Evolutionary conservation across 2,113 vertebrate species (phyloP), one percentile per base, ranked within the genome.

Genomic region (Oreochromis spilurus): DNA sequence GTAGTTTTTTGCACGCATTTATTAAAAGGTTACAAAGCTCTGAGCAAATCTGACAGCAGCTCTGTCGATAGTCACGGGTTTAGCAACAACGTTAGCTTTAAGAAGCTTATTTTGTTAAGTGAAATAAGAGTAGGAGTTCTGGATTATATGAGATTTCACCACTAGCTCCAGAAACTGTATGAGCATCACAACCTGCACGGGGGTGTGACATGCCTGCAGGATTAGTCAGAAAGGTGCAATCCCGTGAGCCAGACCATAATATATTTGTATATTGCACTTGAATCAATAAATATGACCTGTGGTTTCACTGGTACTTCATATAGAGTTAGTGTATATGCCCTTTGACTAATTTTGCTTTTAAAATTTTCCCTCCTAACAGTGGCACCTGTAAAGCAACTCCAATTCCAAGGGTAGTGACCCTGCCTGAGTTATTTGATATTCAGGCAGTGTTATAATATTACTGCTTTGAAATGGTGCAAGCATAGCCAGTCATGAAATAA

Each of bases 151-250:
- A 86, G 52, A 26, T 34, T 88, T 84, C 9, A 60, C 84, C 77
- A 62, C 14, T 13, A 36, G 24, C 50, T 58, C 43, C 53, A 38
- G 65, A 83, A 54, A 81, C 14, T n/a, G 45, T 84, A 65, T 31
- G 79, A 84, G 89, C 86, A 84, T 75, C 62, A 78, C 38, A 16
- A 53, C 14, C n/a, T 57, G 17, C 14, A 50, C 9, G 36, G 50
- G 60, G 84, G 84, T 84, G 83, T 88, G 75, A 83, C 79, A 62
- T 26, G 34, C 57, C 81, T 81, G 83, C 40, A 85, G 87, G 84
- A 89, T 81, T 75, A 86, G 54, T 34, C 24, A 31, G 45, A 52
- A 77, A 52, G 72, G 17, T 77, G 26, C 45, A 77, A n/a, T 50
- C 45, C 45, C 52, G 26, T 77, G 26, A 48, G 72, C 45, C 26